phyloP scores from a whole-genome alignment of 2,888 invertebrate species.

The Eilema caniola region DNA sequence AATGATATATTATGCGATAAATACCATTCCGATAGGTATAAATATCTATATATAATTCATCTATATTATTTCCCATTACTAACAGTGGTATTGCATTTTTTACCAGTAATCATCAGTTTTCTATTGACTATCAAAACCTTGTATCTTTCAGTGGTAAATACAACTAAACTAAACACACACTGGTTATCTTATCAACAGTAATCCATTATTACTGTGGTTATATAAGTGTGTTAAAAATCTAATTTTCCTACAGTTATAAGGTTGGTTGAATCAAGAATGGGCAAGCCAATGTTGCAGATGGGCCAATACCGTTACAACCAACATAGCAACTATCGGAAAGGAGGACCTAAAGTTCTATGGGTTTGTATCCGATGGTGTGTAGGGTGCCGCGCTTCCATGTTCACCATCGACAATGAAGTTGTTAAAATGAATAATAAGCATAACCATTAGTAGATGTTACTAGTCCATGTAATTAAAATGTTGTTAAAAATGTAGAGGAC shows the following conservation, averaged over 20 bases:
- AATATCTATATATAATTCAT: too few relatives aligned
- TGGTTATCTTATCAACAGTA: not conserved
- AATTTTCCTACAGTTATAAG: constrained; percentile 21
- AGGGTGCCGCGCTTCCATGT: constrained; percentile 26
- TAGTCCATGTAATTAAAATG: not conserved
- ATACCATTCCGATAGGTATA: too few relatives aligned
- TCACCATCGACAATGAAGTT: constrained; percentile 26
- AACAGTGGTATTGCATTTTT: not conserved
- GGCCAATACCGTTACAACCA: constrained; percentile 54
- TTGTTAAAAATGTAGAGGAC: not conserved
- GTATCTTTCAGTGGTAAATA: not conserved
- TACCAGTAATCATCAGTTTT: not conserved
- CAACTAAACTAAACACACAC: not conserved
- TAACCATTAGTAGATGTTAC: constrained; percentile 18
- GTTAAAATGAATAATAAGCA: constrained; percentile 31
- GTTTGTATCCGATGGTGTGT: constrained; percentile 39
- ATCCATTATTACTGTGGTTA: not conserved
- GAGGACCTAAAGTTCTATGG: constrained; percentile 15
- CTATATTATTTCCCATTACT: too few relatives aligned
- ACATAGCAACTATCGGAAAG: constrained; percentile 42
- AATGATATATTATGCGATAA: too few relatives aligned
- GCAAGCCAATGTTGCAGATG: constrained; percentile 57
- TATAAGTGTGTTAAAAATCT: not conserved
- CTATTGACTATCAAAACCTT: not conserved
- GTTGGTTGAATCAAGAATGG: constrained; percentile 37